These are phyloP conservation scores for Tapirus indicus DNA, from an alignment of 2,797 vertebrate species.

Conservation along the genomic window DNA sequence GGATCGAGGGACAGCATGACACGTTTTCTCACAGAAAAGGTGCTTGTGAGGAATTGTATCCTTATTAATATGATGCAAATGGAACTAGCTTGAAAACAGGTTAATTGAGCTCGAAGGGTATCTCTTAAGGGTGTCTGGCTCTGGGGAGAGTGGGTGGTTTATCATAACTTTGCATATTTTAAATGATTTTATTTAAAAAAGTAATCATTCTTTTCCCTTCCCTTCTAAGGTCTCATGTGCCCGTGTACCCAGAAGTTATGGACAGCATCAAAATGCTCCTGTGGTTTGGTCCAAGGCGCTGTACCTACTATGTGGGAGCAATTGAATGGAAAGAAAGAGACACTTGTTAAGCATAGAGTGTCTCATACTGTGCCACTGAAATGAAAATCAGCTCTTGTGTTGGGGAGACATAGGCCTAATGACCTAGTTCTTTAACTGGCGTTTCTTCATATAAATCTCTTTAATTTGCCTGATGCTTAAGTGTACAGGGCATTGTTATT, in stretches of 20 bases:
- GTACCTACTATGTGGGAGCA: background rate
- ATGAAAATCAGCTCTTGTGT: background rate
- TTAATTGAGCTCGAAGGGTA: background rate
- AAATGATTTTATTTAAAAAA: slow-evolving; percentile 5
- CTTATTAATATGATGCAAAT: background rate
- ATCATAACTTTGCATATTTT: slow-evolving; percentile 61
- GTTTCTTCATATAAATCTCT: background rate
- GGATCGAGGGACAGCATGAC: background rate
- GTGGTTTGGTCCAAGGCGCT: background rate
- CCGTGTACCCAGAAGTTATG: background rate
- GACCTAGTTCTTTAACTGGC: background rate
- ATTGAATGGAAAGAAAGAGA: background rate
- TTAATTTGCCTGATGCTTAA: background rate
- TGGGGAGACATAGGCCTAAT: background rate
- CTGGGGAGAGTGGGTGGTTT: background rate
- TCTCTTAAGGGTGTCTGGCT: background rate
- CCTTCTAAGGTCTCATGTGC: background rate
- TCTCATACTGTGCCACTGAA: background rate
- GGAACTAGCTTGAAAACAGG: slow-evolving; percentile 4
- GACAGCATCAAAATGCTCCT: background rate
- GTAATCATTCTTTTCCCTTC: slow-evolving; percentile 4
- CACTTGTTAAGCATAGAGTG: background rate
- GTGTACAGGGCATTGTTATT: background rate
- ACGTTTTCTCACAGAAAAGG: background rate
- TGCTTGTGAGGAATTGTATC: background rate